Conservation (phyloP, 2,797 vertebrate genomes). For the Champsocephalus gunnari region DNA sequence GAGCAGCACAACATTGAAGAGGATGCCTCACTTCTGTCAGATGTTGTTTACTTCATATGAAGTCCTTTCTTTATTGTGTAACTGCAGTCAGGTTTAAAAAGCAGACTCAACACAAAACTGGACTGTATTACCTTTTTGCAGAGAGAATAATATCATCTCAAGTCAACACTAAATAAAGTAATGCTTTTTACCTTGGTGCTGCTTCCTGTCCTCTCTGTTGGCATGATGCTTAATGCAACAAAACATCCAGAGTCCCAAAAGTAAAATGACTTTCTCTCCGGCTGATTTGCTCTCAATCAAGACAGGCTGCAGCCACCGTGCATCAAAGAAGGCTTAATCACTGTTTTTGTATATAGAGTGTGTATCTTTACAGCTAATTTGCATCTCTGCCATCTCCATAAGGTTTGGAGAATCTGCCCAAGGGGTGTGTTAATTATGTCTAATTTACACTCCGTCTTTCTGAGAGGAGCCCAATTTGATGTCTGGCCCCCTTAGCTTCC, state of each 20-base stretch:
- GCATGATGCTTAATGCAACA: constrained; percentile 38
- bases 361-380: constrained; percentile 78
- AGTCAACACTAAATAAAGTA: constrained; percentile 1
- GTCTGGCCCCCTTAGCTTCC: constrained; percentile 83
- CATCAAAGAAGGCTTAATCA: constrained; percentile 77
- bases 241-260: constrained; percentile 53
- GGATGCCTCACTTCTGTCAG: constrained; percentile 40
- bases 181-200: constrained; percentile 12
- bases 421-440: constrained; percentile 80
- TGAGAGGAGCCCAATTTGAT: constrained; percentile 81
- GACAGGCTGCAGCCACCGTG: constrained; percentile 61
- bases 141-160: neutral
- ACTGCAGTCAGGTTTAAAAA: constrained; percentile 28
- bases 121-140: neutral
- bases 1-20: constrained; percentile 39
- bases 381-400: constrained; percentile 77
- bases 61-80: constrained; percentile 13
- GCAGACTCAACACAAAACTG: constrained; percentile 1
- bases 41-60: constrained; percentile 44
- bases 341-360: constrained; percentile 82
- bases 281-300: constrained; percentile 76
- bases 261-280: constrained; percentile 55
- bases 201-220: constrained; percentile 32
- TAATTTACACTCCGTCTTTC: constrained; percentile 81
- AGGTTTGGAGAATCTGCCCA: constrained; percentile 73